These are phyloP conservation scores for Scleropages formosus DNA, from an alignment of 2,797 vertebrate genomes.

Conservation along the genomic window DNA sequence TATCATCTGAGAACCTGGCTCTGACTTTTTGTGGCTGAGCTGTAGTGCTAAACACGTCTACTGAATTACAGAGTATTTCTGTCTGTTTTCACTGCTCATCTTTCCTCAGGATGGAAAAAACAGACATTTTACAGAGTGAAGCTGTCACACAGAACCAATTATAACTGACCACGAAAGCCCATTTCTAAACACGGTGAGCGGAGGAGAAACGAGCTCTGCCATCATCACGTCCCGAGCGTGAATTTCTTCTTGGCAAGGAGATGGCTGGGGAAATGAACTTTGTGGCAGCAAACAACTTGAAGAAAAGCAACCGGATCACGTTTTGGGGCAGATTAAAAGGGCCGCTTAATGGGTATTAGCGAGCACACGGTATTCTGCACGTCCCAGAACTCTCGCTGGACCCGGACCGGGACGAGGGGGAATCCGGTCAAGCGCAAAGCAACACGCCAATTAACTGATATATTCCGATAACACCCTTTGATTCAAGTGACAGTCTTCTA, in stretches of 20 bases:
- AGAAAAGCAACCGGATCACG: slow-evolving; percentile 39
- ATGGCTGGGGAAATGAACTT: neutral
- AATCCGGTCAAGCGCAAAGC: slow-evolving; percentile 43
- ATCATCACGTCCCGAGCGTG: neutral
- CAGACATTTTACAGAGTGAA: too few relatives aligned
- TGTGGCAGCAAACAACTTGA: neutral
- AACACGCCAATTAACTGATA: slow-evolving; percentile 65
- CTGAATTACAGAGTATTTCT: too few relatives aligned
- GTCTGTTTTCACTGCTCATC: too few relatives aligned
- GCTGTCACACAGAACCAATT: too few relatives aligned
- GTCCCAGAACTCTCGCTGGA: slow-evolving; percentile 19
- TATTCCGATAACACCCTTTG: slow-evolving; percentile 61
- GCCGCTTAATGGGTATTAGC: slow-evolving; percentile 65
- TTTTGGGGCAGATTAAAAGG: slow-evolving; percentile 57
- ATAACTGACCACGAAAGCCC: neutral
- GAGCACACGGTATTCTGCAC: slow-evolving; percentile 63
- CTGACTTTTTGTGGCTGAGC: slow-evolving; percentile 5
- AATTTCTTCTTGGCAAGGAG: too few relatives aligned
- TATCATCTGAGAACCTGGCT: neutral
- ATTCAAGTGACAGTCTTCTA: slow-evolving; percentile 61
- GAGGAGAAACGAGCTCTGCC: neutral
- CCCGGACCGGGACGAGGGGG: too few relatives aligned
- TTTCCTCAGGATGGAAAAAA: too few relatives aligned
- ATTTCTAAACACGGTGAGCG: neutral
- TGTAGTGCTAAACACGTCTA: neutral